A percentile compares a stretch with the other conserved stretches of the same genome.
These are phyloP conservation scores for Platichthys stellatus DNA, from an alignment of 2,113 vertebrate genomes.

Conservation along the genomic window DNA sequence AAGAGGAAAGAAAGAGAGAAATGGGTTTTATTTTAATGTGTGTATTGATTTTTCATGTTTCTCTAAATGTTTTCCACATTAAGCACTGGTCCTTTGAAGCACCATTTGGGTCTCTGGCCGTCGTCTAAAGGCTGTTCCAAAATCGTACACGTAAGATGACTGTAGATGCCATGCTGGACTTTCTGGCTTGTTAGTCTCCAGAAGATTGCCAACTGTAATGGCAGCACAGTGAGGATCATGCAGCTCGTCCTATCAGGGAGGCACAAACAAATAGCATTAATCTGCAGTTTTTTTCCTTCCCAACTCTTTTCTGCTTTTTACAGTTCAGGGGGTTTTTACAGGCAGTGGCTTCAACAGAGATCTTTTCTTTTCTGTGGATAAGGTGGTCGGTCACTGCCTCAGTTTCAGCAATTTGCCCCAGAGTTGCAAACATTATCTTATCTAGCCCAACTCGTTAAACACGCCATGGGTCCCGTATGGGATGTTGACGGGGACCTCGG, in stretches of 20 bases:
- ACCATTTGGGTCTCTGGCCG: neutral
- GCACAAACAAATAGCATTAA: constrained; percentile 44
- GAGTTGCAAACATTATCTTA: constrained; percentile 24
- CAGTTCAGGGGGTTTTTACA: constrained; percentile 28
- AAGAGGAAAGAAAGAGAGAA: constrained; percentile 52
- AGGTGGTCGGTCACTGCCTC: constrained; percentile 33
- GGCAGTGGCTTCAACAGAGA: constrained; percentile 33
- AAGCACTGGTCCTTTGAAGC: constrained; percentile 14
- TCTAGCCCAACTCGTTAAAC: constrained; percentile 78
- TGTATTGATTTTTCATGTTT: constrained; percentile 49
- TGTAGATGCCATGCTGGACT: constrained; percentile 34
- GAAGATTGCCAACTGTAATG: constrained; percentile 44
- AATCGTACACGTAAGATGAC: constrained; percentile 10
- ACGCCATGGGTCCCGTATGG: constrained; percentile 91
- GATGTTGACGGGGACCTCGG: constrained; percentile 88
- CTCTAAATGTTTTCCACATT: constrained; percentile 20
- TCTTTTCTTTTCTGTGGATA: constrained; percentile 25
- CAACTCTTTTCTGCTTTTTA: constrained; percentile 8
- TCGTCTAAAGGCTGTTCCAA: constrained; percentile 25
- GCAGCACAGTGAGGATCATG: constrained; percentile 35
- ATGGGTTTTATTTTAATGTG: constrained; percentile 67
- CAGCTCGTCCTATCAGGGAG: constrained; percentile 26
- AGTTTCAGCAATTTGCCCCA: constrained; percentile 33
- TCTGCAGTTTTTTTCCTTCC: constrained; percentile 22
- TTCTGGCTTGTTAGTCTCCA: constrained; percentile 46